A percentile compares a stretch with the other conserved stretches of the same genome.
phyloP scores from a whole-genome alignment of 2,797 vertebrate species.

The Ataeniobius toweri region DNA sequence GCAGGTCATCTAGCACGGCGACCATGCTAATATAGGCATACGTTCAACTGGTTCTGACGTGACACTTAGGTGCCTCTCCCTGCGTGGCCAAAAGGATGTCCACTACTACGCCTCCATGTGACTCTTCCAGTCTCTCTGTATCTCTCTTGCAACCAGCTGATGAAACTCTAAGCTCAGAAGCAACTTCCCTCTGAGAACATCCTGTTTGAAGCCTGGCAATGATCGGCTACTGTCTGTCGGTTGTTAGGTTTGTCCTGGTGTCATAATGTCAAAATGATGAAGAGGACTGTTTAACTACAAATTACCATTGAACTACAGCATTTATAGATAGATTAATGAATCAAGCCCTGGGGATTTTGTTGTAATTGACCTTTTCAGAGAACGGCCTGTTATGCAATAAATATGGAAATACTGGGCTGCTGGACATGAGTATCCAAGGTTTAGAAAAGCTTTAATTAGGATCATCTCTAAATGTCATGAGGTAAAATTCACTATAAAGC shows the following conservation, averaged over 20 bases:
- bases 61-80: too few species aligned
- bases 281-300: background rate
- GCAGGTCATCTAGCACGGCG: too few species aligned
- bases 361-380: too few species aligned
- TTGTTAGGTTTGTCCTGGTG: slow-evolving; percentile 4
- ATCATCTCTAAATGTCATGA: too few species aligned
- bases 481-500: background rate
- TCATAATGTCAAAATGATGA: slow-evolving; percentile 4
- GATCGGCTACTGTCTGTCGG: background rate
- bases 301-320: background rate
- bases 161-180: background rate
- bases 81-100: background rate
- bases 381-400: too few species aligned
- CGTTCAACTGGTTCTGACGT: too few species aligned
- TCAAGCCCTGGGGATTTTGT: background rate
- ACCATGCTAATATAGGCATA: too few species aligned
- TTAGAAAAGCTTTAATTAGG: background rate
- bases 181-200: slow-evolving; percentile 7
- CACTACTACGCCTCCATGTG: background rate
- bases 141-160: background rate
- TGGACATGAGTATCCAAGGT: background rate
- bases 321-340: background rate
- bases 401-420: background rate
- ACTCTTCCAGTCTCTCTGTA: background rate
- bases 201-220: slow-evolving; percentile 7